Conservation (phyloP, 2,797 vertebrate genomes). For the Streptopelia turtur region DNA sequence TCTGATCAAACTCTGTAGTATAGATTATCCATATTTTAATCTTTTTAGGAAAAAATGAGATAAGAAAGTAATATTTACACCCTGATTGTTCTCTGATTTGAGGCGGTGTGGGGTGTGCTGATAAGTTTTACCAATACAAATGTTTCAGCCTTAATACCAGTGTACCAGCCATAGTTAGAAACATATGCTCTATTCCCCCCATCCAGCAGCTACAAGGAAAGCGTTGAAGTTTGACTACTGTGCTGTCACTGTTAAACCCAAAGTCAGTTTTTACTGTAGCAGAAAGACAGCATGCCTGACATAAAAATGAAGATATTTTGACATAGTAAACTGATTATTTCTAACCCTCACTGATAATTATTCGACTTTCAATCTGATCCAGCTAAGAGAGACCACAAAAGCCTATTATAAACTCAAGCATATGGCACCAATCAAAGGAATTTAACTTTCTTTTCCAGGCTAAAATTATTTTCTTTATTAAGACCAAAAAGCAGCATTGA, state of each 20-base stretch:
- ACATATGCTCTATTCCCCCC: neutral
- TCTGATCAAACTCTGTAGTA: neutral
- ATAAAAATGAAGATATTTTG: slow-evolving; percentile 36
- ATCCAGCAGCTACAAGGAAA: neutral
- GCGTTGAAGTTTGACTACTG: neutral
- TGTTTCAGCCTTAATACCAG: neutral
- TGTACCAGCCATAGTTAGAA: neutral
- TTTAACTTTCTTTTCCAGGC: neutral
- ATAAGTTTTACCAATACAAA: neutral
- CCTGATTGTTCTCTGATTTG: neutral
- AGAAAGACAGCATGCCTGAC: neutral
- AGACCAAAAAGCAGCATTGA: neutral
- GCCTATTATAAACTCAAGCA: slow-evolving; percentile 2
- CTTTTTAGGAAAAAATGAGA: neutral
- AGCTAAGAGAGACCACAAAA: slow-evolving; percentile 35
- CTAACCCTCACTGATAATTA: slow-evolving; percentile 24
- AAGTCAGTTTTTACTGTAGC: neutral
- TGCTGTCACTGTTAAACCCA: neutral
- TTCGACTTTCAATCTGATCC: neutral
- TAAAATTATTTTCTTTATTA: slow-evolving; percentile 4
- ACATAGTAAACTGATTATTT: slow-evolving; percentile 18
- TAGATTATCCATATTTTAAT: neutral
- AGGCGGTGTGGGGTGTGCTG: accelerated
- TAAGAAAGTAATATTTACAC: neutral
- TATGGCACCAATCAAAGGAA: neutral